A percentile compares a stretch with the other conserved stretches of the same genome.
These are phyloP conservation scores for Leucoptera coffeella DNA, from an alignment of 2,888 invertebrate genomes.

Conservation along the genomic window DNA sequence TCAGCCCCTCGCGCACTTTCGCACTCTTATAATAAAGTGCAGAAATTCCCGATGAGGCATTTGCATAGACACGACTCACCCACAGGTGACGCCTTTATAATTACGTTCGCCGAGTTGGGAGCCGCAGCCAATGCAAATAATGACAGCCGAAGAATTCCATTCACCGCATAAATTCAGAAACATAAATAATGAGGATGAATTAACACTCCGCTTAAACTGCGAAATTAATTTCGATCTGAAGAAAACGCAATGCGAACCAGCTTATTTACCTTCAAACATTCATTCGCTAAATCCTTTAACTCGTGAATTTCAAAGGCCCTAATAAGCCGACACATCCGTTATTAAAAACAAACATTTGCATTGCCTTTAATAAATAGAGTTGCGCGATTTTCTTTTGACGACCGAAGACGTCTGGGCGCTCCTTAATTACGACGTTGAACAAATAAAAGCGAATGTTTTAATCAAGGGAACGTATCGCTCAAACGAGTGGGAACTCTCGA, in stretches of 20 bases:
- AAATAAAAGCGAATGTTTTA: conserved; percentile 34
- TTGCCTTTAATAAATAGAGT: conserved; percentile 39
- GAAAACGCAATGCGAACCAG: no score
- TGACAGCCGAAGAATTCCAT: no score
- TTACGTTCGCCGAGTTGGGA: conserved; percentile 40
- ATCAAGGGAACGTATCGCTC: conserved; percentile 34
- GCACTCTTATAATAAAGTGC: conserved; percentile 39
- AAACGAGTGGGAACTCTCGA: no score
- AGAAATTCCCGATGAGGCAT: conserved; percentile 31
- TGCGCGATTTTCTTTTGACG: conserved; percentile 32
- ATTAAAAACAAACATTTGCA: conserved; percentile 44
- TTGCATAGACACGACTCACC: conserved; percentile 34
- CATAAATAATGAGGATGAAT: no score
- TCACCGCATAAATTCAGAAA: no score
- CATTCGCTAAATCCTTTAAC: no score
- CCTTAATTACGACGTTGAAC: conserved; percentile 38
- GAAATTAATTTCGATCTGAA: no score
- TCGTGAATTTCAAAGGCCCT: conserved; percentile 5
- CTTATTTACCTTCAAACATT: no score
- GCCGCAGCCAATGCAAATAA: no score
- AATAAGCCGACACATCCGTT: conserved; percentile 23
- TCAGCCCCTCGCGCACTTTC: conserved; percentile 18
- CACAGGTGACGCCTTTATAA: conserved; percentile 44
- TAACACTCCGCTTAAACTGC: no score
- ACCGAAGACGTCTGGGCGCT: conserved; percentile 20